Base-by-base conservation (phyloP, 2,888 invertebrate genomes). In the Fragum sueziense region DNA sequence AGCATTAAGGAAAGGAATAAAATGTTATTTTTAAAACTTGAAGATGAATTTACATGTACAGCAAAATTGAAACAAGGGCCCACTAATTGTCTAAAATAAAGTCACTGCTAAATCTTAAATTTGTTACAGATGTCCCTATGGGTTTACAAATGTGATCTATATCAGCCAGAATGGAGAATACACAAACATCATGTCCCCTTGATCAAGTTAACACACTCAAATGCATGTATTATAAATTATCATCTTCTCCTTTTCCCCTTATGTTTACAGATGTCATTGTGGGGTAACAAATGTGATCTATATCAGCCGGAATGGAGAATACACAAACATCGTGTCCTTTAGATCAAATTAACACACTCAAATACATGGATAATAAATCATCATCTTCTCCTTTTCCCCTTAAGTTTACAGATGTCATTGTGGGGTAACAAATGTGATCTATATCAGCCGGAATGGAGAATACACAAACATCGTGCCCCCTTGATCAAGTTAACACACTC, bases 381-480 rank as follows among this genome's bases (percentile, higher is more conserved):
- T 93, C 91, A 0, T 92, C 93, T 0, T 93, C 95, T 91, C 95
- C 95, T 1, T 90, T 96, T 67, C 94, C 94, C 17, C 14, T 47
- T 20, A 47, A 14, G 20, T 9, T 76, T 73, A 11, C 87, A 94
- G 94, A 86, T 94, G 20, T 96, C 96, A 90, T 94, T 99, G 17
- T 99, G 99, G 99, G 97, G 98, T 0, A 99, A 99, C 93, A 96
- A 97, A 91, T 97, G 97, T 91, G 99, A 99, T 94, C 98, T 0
- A 94, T 99, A 61, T 96, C 97, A 0, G 94, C 95, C 47, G 98
- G 98, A 22, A 92, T 91, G 72, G 95, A 95, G 54, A 95, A 95
- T 62, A 94, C 94, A 61, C 94, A 95, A 82, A 93, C 91, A 0
- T 92, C 93, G 0, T 93, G 95, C 91, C 95, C 95, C 1, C 90